Conservation (phyloP, 2,888 invertebrate genomes). For the Lasius platythorax region DNA sequence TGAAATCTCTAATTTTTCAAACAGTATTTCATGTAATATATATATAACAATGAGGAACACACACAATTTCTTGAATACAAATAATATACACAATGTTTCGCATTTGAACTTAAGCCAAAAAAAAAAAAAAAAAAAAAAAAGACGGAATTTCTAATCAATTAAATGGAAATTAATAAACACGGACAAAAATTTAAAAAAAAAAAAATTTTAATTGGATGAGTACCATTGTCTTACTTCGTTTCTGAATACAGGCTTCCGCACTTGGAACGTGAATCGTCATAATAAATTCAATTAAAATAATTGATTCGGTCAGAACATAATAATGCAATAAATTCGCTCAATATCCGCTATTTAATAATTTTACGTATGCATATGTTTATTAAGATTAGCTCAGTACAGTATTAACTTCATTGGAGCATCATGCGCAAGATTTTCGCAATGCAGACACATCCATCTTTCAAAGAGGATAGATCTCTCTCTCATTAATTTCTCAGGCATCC, state of each 20-base stretch:
- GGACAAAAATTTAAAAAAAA: not conserved
- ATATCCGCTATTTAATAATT: slow-evolving; percentile 39
- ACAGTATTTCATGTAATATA: slow-evolving; percentile 1
- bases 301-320: not conserved
- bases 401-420: slow-evolving; percentile 56
- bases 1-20: slow-evolving; percentile 8
- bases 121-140: slow-evolving; percentile 46
- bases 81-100: slow-evolving; percentile 18
- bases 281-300: not conserved
- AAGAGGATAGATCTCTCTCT: slow-evolving; percentile 32
- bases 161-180: not conserved
- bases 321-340: slow-evolving; percentile 33
- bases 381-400: slow-evolving; percentile 63
- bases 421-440: slow-evolving; percentile 59
- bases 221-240: slow-evolving; percentile 64
- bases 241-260: slow-evolving; percentile 38
- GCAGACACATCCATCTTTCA: slow-evolving; percentile 47
- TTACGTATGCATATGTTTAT: slow-evolving; percentile 66
- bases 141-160: not conserved
- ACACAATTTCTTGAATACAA: slow-evolving; percentile 43
- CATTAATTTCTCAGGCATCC: slow-evolving; percentile 61
- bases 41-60: slow-evolving; percentile 62
- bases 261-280: not conserved
- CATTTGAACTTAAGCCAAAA: slow-evolving; percentile 31
- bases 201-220: slow-evolving; percentile 46